Conservation (phyloP, 2,113 vertebrate genomes). For the Scophthalmus maximus region DNA sequence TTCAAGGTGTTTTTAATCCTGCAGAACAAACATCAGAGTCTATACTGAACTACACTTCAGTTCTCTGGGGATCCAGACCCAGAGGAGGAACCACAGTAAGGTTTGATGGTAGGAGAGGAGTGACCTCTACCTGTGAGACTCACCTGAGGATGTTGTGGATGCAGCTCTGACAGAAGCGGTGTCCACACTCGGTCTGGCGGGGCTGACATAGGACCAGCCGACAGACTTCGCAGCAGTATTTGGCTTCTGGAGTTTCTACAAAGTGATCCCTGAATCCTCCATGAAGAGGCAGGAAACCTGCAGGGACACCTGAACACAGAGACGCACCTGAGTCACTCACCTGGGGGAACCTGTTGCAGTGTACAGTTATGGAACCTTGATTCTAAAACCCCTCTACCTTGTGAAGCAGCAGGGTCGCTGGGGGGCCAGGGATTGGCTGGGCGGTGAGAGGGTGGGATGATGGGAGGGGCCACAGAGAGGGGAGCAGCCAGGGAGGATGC, state of each 20-base stretch:
- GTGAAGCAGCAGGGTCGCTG: slow-evolving; percentile 43
- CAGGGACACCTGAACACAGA: slow-evolving; percentile 16
- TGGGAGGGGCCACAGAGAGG: slow-evolving; percentile 62
- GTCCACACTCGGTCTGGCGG: slow-evolving; percentile 95
- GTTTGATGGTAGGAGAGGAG: not conserved
- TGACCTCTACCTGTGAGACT: not conserved
- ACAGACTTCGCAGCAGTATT: slow-evolving; percentile 96
- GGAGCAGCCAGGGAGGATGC: slow-evolving; percentile 66
- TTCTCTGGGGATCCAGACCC: not conserved
- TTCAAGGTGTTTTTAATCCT: too few species aligned
- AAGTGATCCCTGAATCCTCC: slow-evolving; percentile 95
- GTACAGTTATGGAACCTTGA: not conserved
- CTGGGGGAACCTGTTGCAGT: not conserved
- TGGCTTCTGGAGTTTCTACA: slow-evolving; percentile 90
- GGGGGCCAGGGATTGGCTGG: slow-evolving; percentile 71
- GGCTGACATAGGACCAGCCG: slow-evolving; percentile 92
- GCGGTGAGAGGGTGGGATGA: slow-evolving; percentile 57
- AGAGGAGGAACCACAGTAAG: too few species aligned
- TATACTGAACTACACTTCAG: too few species aligned
- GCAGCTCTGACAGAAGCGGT: slow-evolving; percentile 96
- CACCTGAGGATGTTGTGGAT: slow-evolving; percentile 81
- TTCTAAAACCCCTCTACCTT: slow-evolving; percentile 44
- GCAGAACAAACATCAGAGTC: too few species aligned
- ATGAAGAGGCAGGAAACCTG: slow-evolving; percentile 84
- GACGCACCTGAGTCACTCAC: not conserved